A percentile compares a stretch with the other conserved stretches of the same genome.
These are phyloP conservation scores for Galbula dea DNA, from an alignment of 2,113 vertebrate species.

Conservation along the genomic window DNA sequence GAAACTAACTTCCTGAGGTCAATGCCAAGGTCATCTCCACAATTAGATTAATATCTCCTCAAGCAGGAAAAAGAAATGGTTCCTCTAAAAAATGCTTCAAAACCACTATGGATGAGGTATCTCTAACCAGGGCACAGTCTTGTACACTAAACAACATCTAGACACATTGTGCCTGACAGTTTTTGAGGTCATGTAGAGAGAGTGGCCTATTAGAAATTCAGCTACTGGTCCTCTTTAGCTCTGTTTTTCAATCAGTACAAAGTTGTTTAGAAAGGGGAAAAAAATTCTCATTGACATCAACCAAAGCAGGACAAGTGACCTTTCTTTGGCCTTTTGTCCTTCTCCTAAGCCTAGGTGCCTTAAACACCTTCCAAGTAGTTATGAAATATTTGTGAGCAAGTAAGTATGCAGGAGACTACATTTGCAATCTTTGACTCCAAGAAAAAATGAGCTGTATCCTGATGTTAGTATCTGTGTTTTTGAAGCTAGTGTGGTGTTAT, in stretches of 20 bases:
- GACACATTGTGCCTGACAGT: not conserved
- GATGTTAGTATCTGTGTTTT: not conserved
- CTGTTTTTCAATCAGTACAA: not conserved
- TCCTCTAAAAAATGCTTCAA: not conserved
- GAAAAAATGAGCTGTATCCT: not conserved
- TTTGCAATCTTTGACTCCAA: not conserved
- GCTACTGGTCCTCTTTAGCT: not conserved
- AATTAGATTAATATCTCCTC: not conserved
- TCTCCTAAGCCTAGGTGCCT: not conserved
- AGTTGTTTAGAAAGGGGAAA: not conserved
- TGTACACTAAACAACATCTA: not conserved
- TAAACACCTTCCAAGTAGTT: not conserved
- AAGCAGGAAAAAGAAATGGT: not conserved
- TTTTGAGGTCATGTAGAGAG: not conserved
- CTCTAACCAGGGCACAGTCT: not conserved
- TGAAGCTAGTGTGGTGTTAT: not conserved
- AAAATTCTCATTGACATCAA: not conserved
- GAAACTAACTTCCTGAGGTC: not conserved
- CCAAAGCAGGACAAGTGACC: not conserved
- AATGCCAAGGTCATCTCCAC: not conserved
- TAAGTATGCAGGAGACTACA: not conserved
- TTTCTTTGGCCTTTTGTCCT: not conserved
- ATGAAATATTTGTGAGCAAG: not conserved
- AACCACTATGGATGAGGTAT: not conserved
- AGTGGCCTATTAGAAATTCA: not conserved